These are phyloP conservation scores for Pachycephus smyrnensis DNA, from an alignment of 2,888 invertebrate genomes.

Conservation along the genomic window DNA sequence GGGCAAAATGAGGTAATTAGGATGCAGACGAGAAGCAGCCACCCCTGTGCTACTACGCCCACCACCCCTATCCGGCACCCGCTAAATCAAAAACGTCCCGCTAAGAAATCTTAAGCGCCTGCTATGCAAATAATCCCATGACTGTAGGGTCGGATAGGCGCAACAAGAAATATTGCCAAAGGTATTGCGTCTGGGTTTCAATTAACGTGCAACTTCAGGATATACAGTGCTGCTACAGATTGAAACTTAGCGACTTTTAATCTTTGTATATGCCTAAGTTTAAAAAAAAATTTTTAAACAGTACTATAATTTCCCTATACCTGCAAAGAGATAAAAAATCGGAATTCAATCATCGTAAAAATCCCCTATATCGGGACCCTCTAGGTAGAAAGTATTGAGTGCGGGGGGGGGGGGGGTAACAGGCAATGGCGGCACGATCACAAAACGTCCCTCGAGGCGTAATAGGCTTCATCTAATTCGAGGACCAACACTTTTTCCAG, in stretches of 20 bases:
- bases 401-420: neutral
- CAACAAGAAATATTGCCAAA: conserved; percentile 2
- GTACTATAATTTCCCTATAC: neutral
- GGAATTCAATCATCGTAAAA: neutral
- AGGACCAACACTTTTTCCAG: neutral
- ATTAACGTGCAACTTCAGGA: neutral
- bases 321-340: neutral
- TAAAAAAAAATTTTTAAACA: neutral
- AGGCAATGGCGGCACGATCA: neutral
- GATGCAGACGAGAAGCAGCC: conserved; percentile 58
- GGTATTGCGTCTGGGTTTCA: neutral
- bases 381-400: neutral
- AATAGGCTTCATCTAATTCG: neutral
- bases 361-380: neutral
- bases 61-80: conserved; percentile 11
- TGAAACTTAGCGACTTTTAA: neutral
- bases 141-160: conserved; percentile 7
- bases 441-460: neutral
- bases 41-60: conserved; percentile 25
- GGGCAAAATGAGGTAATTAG: conserved; percentile 65
- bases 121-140: conserved; percentile 52
- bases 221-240: neutral
- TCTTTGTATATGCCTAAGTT: neutral
- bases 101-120: conserved; percentile 55
- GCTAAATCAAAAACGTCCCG: conserved; percentile 62